Conservation (phyloP, 1,140 invertebrate genomes). For the Drosophila bocqueti region DNA sequence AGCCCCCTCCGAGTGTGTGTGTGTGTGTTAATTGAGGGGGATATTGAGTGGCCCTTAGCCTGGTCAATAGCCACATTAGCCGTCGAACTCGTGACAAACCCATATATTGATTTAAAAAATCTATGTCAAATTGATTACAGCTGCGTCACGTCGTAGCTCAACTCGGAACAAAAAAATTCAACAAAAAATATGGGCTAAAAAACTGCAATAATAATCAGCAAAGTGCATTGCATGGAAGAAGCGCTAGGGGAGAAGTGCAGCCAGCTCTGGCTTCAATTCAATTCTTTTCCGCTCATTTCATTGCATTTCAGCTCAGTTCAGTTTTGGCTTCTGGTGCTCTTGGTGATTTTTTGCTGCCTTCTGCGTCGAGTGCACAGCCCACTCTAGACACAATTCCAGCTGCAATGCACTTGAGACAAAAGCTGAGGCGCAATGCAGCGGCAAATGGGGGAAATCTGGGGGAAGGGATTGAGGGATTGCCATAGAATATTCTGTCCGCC, state of each 20-base stretch:
- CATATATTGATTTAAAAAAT: slow-evolving; percentile 73
- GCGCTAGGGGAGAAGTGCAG: slow-evolving; percentile 17
- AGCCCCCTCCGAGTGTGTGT: neutral
- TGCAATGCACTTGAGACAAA: slow-evolving; percentile 74
- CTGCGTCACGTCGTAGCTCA: slow-evolving; percentile 33
- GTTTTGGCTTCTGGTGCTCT: slow-evolving; percentile 20
- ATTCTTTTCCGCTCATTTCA: slow-evolving; percentile 26
- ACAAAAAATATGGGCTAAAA: slow-evolving; percentile 19
- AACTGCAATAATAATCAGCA: slow-evolving; percentile 71
- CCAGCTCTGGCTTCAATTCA: slow-evolving; percentile 16
- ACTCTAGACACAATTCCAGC: slow-evolving; percentile 69
- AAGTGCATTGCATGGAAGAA: slow-evolving; percentile 64
- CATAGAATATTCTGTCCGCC: slow-evolving; percentile 22
- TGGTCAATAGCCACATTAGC: slow-evolving; percentile 24
- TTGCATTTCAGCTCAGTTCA: slow-evolving; percentile 30
- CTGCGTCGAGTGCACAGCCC: slow-evolving; percentile 36
- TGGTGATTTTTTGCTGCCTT: slow-evolving; percentile 16
- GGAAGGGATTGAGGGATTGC: slow-evolving; percentile 16
- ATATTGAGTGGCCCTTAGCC: slow-evolving; percentile 13
- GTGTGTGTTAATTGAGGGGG: slow-evolving; percentile 27
- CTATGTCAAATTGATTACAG: slow-evolving; percentile 79
- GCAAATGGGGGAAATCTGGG: slow-evolving; percentile 15
- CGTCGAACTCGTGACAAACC: slow-evolving; percentile 39
- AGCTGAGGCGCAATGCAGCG: slow-evolving; percentile 42
- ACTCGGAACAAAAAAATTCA: neutral